Base-by-base conservation (phyloP, 1,140 invertebrate species). In the Drosophila kohkoa region DNA sequence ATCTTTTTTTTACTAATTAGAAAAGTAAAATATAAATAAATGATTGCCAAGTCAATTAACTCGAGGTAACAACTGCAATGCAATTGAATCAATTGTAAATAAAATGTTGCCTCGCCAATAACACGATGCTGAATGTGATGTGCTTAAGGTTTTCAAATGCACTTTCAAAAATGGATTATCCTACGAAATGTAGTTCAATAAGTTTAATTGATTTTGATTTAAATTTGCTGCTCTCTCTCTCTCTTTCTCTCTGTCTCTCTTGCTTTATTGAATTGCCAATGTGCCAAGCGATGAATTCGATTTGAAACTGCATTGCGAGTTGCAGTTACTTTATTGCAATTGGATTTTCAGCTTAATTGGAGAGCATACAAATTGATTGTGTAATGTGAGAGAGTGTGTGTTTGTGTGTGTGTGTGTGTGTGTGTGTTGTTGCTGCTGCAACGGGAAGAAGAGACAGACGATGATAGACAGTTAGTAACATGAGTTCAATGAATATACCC, bases 321-420 rank as follows among this genome's bases (percentile, higher is more conserved):
- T 58, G 35, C 7, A 43, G 43, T 60, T 20, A 41, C 32, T 57
- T 57, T 11, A 25, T 32, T 25, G 3, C 30, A 67, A 49, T 54
- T 57, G 16, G n/a, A 67, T 57, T 67, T 67, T 38, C 52, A 67
- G 46, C 43, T 67, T 58, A 25, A 58, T 67, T 55, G 54, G 16
- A 38, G 15, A 41, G 51, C 51, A 54, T 32, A 35, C 30, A 15
- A 15, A 32, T 32, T 35, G 28, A 35, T 54, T 30, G 25, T 52
- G 49, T 52, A 52, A 52, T 35, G 20, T 25, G 1, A 15, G 15
- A 15, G 15, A 1, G 15, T 15, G 30, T 54, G 13, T 11, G 2
- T 10, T 3, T 30, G 13, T 16, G 15, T 10, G 16, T 25, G 3
- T 25, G 3, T 25, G 20, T 25, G 3, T 25, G 20, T 25, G 16